Evolutionary conservation across 2,888 invertebrate species (phyloP), one percentile per base, ranked within the genome.

Genomic region (Drosophila paracracens): DNA sequence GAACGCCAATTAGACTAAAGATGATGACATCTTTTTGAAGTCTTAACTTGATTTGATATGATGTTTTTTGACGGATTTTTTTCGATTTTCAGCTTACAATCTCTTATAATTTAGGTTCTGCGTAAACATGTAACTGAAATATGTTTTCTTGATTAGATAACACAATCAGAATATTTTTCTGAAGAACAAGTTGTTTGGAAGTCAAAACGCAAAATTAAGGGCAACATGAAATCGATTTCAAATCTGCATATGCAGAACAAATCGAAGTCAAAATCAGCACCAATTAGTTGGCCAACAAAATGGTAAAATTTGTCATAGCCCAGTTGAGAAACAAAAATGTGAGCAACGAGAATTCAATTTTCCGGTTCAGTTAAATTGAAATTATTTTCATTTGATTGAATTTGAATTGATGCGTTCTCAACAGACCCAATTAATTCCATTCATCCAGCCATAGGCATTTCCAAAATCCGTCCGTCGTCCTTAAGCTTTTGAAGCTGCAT

Each of bases 381-480:
- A 75, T 74, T 82, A 84, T 69, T 70, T 80, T 70, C 80, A 48
- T 60, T 78, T 82, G 78, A 82, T 84, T 82, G 82, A 77, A 82
- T 84, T 80, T 53, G 65, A 74, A 66, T 68, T 67, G 68, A 71
- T 78, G 78, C 71, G 71, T 65, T 79, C 60, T 65, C 67, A 60
- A 58, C 67, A 65, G 71, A 79, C 67, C 60, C 63, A 62, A 77
- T 74, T 69, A 70, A 75, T 56, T 53, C 25, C 29, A 65, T 11
- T 7, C 51, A 54, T 51, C n/a, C 54, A 68, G 43, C 33, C 64
- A 56, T 48, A 67, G 64, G 10, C 54, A 43, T 64, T 18, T 54
- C 50, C 40, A 50, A 38, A 59, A 36, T n/a, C 18, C 43, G 5
- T 43, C 6, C 43, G 21, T 5, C 21, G 31, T 66, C 60, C 27